phyloP scores from a whole-genome alignment of 2,888 invertebrate species.

The Pachycephus smyrnensis region DNA sequence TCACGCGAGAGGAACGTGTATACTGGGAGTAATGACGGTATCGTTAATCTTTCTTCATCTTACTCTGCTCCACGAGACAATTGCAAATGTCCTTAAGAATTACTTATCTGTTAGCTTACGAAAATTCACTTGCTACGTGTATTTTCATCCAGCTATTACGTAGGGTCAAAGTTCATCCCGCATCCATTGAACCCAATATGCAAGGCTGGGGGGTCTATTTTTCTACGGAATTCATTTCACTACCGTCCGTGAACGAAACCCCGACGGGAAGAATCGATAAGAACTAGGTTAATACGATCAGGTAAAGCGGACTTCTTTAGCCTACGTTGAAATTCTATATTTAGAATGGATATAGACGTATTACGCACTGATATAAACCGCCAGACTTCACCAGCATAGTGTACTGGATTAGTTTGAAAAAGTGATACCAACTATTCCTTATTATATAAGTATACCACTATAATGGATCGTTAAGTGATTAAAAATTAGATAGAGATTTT shows the following conservation, averaged over 20 bases:
- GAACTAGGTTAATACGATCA: constrained; percentile 55
- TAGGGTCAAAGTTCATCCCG: background rate
- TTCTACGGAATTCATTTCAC: background rate
- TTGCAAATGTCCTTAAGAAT: background rate
- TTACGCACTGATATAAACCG: background rate
- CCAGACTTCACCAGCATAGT: background rate
- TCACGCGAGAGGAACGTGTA: background rate
- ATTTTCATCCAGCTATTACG: background rate
- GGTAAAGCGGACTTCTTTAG: constrained; percentile 44
- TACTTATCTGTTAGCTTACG: background rate
- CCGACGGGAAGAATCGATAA: constrained; percentile 44
- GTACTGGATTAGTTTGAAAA: background rate
- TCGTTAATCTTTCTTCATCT: background rate
- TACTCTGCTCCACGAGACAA: background rate
- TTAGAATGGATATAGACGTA: constrained; percentile 2
- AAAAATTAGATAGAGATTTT: background rate
- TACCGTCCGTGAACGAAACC: constrained; percentile 32
- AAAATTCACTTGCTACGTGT: background rate
- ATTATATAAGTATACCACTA: background rate
- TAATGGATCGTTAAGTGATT: background rate
- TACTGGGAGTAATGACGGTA: background rate
- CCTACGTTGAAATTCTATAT: constrained; percentile 27
- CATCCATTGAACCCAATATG: background rate
- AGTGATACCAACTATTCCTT: background rate
- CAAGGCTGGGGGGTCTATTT: background rate